Percentiles rank a stretch among this genome's conserved stretches.
phyloP scores from a whole-genome alignment of 2,797 vertebrate species.

The Sandelia bainsii region DNA sequence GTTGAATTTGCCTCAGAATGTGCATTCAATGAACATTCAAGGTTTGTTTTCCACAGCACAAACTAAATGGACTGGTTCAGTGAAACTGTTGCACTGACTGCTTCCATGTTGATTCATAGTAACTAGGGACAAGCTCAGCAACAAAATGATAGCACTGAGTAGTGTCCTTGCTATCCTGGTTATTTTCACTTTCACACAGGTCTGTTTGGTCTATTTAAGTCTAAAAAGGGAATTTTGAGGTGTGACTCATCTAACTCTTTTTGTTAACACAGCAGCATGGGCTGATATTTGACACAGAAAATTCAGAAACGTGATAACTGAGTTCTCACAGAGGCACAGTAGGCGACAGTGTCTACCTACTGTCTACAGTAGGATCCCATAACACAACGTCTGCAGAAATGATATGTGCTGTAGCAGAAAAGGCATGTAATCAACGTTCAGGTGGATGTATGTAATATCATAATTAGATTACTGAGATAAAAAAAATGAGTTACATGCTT shows the following conservation, averaged over 20 bases:
- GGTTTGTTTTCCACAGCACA: too few relatives aligned
- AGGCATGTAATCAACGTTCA: too few relatives aligned
- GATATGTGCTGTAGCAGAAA: too few relatives aligned
- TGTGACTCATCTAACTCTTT: neutral
- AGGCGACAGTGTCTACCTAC: neutral
- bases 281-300: slow-evolving; percentile 1
- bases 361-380: too few relatives aligned
- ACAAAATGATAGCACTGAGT: neutral
- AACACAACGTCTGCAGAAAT: too few relatives aligned
- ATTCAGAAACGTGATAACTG: neutral
- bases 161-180: neutral
- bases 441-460: too few relatives aligned
- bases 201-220: neutral
- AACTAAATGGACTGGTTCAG: too few relatives aligned
- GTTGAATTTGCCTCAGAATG: too few relatives aligned
- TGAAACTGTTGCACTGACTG: neutral
- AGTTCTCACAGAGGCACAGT: neutral
- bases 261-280: neutral
- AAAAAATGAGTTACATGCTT: too few relatives aligned
- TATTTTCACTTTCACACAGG: neutral
- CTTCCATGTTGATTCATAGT: too few relatives aligned
- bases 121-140: neutral
- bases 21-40: too few relatives aligned
- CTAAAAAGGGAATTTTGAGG: neutral
- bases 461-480: too few relatives aligned